phyloP scores from a whole-genome alignment of 1,140 invertebrate species.

The Diprion similis region DNA sequence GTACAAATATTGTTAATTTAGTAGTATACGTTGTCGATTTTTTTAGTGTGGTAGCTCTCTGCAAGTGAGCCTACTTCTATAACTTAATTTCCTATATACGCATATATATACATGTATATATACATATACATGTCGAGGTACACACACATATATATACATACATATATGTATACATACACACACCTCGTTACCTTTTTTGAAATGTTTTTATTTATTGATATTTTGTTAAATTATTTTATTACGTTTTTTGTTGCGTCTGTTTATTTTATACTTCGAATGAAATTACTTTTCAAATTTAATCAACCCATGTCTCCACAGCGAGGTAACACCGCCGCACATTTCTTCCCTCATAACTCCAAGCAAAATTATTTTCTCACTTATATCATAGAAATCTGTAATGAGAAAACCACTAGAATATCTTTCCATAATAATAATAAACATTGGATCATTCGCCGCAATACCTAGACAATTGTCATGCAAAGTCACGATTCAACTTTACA shows the following conservation, averaged over 20 bases:
- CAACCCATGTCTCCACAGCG: neutral
- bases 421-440: neutral
- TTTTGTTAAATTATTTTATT: slow-evolving; percentile 25
- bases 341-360: slow-evolving; percentile 11
- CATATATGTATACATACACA: too few relatives aligned
- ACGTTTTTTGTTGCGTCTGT: slow-evolving; percentile 21
- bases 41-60: slow-evolving; percentile 41
- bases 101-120: too few relatives aligned
- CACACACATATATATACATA: too few relatives aligned
- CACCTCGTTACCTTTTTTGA: too few relatives aligned
- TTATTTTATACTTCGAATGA: neutral
- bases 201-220: slow-evolving; percentile 31
- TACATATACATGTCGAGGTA: too few relatives aligned
- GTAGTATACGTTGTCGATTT: slow-evolving; percentile 52
- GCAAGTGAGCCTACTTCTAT: slow-evolving; percentile 41
- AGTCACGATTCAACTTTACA: neutral
- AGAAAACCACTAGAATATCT: slow-evolving; percentile 19
- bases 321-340: neutral
- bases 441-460: neutral
- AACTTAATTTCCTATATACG: slow-evolving; percentile 50
- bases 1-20: slow-evolving; percentile 57
- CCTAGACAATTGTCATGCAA: neutral
- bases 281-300: slow-evolving; percentile 22
- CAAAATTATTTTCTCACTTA: slow-evolving; percentile 41
- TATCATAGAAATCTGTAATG: slow-evolving; percentile 46